Evolutionary conservation across 2,113 vertebrate species (phyloP).

Genomic region (Lucifuga dentata): DNA sequence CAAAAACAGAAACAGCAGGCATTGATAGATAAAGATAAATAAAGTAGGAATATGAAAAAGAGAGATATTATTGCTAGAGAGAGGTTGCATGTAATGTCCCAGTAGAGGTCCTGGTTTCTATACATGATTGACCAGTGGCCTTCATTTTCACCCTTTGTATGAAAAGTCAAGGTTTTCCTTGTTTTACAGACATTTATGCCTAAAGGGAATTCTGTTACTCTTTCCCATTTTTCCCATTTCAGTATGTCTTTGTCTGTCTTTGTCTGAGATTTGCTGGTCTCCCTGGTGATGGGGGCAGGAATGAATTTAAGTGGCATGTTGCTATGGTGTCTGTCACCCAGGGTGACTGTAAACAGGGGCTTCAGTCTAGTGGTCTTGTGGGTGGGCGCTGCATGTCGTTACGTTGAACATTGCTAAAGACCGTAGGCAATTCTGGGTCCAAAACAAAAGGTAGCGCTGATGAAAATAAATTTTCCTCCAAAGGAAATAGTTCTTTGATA

Average conservation of each 20-base stretch:
- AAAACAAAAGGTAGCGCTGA: background rate
- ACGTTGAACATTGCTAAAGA: conserved; percentile 42
- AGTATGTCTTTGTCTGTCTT: conserved; percentile 54
- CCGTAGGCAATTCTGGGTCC: too few species aligned
- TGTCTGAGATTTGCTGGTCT: conserved; percentile 72
- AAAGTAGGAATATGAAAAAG: background rate
- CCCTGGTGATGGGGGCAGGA: conserved; percentile 80
- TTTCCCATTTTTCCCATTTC: conserved; percentile 30
- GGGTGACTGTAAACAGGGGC: conserved; percentile 84
- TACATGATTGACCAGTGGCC: background rate
- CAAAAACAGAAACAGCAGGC: background rate
- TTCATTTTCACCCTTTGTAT: background rate
- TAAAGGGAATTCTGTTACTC: background rate
- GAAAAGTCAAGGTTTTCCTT: conserved; percentile 1
- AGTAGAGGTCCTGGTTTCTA: background rate
- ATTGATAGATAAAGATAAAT: background rate
- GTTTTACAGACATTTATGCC: background rate
- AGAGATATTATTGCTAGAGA: background rate
- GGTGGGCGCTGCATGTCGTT: conserved; percentile 26
- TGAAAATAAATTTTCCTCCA: background rate
- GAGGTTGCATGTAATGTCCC: background rate
- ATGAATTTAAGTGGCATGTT: conserved; percentile 79
- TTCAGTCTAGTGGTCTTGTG: conserved; percentile 51
- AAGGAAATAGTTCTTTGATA: too few species aligned
- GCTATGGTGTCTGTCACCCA: conserved; percentile 80